phyloP scores from a whole-genome alignment of 2,113 vertebrate species.

The Anhinga anhinga region DNA sequence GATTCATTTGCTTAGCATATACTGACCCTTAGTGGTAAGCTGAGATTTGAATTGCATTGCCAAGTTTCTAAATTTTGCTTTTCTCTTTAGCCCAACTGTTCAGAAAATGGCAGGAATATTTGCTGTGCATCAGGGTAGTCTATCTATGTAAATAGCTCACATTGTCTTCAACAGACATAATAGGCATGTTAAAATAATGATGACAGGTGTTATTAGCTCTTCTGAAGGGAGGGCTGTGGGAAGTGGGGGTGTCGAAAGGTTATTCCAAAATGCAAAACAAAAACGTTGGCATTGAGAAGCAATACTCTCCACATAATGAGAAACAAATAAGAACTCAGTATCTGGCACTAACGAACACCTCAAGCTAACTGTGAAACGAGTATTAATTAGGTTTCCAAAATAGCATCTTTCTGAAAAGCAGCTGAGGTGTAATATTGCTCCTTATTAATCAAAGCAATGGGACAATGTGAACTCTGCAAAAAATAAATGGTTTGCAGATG shows the following conservation, averaged over 20 bases:
- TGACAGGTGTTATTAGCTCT: conserved; percentile 32
- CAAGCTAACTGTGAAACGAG: conserved; percentile 41
- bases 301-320: conserved; percentile 48
- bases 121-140: not conserved
- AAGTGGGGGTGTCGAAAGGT: conserved; percentile 19
- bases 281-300: conserved; percentile 18
- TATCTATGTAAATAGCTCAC: not conserved
- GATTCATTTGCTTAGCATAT: not conserved
- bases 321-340: conserved; percentile 52
- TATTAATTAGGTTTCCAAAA: conserved; percentile 64
- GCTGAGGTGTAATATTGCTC: conserved; percentile 55
- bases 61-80: not conserved
- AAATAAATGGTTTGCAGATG: conserved; percentile 63
- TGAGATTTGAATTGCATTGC: not conserved
- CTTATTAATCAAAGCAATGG: conserved; percentile 50
- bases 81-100: not conserved
- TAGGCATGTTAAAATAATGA: not conserved
- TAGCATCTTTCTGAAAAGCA: conserved; percentile 60
- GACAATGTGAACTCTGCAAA: conserved; percentile 56
- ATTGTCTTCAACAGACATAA: not conserved
- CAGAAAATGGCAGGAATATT: conserved; percentile 32
- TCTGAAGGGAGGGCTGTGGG: not conserved
- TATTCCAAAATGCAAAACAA: conserved; percentile 40
- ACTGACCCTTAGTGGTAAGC: conserved; percentile 59
- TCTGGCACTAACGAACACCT: conserved; percentile 53